Conservation (phyloP, 2,113 vertebrate species). For the Tyrannus savana region DNA sequence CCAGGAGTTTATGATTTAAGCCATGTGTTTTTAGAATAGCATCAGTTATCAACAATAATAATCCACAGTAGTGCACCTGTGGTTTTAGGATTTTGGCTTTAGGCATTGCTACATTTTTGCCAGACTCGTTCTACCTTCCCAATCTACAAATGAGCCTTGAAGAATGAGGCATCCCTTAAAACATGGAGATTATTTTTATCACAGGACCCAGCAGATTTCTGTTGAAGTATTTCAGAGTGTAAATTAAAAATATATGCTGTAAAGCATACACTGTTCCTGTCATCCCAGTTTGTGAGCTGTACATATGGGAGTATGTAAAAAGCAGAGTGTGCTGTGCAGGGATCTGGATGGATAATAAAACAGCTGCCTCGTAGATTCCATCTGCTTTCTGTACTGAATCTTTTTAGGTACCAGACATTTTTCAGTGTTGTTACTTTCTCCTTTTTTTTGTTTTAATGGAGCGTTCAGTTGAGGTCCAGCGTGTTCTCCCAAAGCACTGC, state of each 20-base stretch:
- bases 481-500: not conserved
- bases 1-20: not conserved
- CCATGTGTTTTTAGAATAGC: not conserved
- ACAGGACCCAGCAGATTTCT: conserved; percentile 50
- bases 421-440: conserved; percentile 5
- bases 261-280: conserved; percentile 50
- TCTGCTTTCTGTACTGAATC: conserved; percentile 52
- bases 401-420: conserved; percentile 60
- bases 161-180: conserved; percentile 26
- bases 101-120: not conserved
- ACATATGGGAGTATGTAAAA: conserved; percentile 53
- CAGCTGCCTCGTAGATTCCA: conserved; percentile 39
- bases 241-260: conserved; percentile 63
- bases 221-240: conserved; percentile 36
- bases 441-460: not conserved
- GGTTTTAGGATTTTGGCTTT: not conserved
- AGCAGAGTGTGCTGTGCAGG: conserved; percentile 13
- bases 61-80: not conserved
- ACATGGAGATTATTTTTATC: conserved; percentile 53
- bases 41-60: not conserved
- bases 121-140: not conserved
- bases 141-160: not conserved
- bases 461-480: not conserved
- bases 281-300: conserved; percentile 54
- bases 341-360: conserved; percentile 57